Base-by-base conservation (phyloP, 2,888 invertebrate genomes). In the Drosophila prostipennis region DNA sequence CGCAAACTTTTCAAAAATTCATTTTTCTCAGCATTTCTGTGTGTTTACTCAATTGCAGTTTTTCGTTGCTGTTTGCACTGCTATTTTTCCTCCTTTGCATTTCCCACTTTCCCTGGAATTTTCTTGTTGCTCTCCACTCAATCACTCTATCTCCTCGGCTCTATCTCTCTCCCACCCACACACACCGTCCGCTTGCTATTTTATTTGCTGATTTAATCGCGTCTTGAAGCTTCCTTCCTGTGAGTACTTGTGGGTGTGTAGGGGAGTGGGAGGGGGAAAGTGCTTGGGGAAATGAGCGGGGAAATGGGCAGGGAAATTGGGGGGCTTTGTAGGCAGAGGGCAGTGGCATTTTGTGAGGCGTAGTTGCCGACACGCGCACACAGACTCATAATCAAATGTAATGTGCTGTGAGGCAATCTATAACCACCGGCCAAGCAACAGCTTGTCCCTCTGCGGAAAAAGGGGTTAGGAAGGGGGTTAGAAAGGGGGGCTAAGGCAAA, bases 141-240 rank as follows among this genome's bases (percentile, higher is more conserved):
- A 48, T 63, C 63, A 63, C 63, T 23, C 63, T 49, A 40, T 49
- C 63, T 43, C 10, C 52, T 16, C 36, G 8, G 48, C 63, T 32
- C 36, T 39, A 32, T 63, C 70, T 45, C 40, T 5, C 45, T 40
- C 40, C 29, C 53, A 46, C 68, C 29, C 53, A 46, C 68, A 34
- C 68, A 16, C 43, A 37, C 26, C 74, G 65, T 75, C 72, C 73
- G 73, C 60, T 87, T 82, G 82, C 88, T 88, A 75, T 82, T 82
- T 82, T 82, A 87, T 82, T 84, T 83, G 89, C 87, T 78, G 84
- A 84, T 84, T 84, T 84, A 89, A 84, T 84, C 84, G 89, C 73
- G 81, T 87, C 89, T 83, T 83, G 83, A 80, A 80, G 89, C 89
- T 84, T 84, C 84, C 84, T 84, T 84, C 84, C 84, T 89, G 89